Percentiles rank a stretch among this genome's conserved stretches.
Evolutionary conservation across 2,888 invertebrate species (phyloP).

Genomic region (Scaptomyza parva): DNA sequence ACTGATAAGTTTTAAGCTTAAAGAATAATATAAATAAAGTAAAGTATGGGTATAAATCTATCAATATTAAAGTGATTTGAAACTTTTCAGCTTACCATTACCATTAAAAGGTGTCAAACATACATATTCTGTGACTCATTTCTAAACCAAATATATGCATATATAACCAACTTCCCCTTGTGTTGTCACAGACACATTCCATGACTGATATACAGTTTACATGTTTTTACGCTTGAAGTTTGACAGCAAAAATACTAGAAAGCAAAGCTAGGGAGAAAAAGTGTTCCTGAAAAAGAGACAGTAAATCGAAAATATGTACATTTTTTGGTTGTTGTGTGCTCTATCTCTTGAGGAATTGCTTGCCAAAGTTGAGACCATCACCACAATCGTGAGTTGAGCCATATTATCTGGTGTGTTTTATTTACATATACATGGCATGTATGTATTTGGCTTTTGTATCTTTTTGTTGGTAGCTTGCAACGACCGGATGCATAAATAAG

Average conservation of each 20-base stretch:
- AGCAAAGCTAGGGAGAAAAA: not conserved
- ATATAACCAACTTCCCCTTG: conserved; percentile 20
- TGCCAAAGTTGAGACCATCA: conserved; percentile 25
- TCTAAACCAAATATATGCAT: conserved; percentile 30
- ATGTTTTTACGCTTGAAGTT: conserved; percentile 44
- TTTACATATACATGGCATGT: conserved; percentile 27
- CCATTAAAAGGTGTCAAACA: conserved; percentile 11
- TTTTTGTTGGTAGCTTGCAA: conserved; percentile 37
- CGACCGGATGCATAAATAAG: conserved; percentile 78
- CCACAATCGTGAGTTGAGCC: conserved; percentile 38
- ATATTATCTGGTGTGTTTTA: conserved; percentile 42
- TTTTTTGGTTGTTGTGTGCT: not conserved
- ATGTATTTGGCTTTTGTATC: conserved; percentile 25
- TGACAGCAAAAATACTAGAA: conserved; percentile 7
- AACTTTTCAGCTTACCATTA: not conserved
- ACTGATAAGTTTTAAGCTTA: too few species aligned
- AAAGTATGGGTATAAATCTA: not conserved
- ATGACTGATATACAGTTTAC: conserved; percentile 52
- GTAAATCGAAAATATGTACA: conserved; percentile 16
- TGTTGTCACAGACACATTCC: conserved; percentile 48
- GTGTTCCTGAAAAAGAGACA: not conserved
- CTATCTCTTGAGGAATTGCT: conserved; percentile 20
- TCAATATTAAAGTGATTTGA: not conserved
- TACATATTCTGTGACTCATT: conserved; percentile 34
- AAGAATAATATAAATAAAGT: too few species aligned